A percentile compares a stretch with the other conserved stretches of the same genome.
Evolutionary conservation across 2,113 vertebrate genomes (phyloP).

Genomic region (Falcunculus frontatus): DNA sequence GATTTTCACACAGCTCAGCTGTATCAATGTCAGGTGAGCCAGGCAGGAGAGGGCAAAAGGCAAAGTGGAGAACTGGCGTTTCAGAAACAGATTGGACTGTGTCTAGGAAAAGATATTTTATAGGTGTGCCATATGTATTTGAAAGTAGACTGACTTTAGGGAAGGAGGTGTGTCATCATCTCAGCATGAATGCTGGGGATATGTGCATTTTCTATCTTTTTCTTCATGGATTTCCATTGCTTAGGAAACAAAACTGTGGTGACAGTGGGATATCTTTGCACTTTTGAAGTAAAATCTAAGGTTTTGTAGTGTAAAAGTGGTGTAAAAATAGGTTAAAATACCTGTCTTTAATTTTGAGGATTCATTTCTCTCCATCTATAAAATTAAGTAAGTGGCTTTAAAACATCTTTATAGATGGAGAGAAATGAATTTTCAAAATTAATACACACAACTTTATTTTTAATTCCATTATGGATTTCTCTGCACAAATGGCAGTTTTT

Average conservation of each 20-base stretch:
- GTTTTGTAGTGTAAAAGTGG: neutral
- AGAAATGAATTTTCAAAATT: neutral
- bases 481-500: neutral
- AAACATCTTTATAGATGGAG: neutral
- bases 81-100: neutral
- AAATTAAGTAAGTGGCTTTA: neutral
- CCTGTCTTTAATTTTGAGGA: neutral
- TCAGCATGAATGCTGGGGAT: neutral
- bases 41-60: neutral
- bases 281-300: neutral
- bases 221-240: neutral
- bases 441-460: neutral
- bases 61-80: neutral
- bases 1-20: neutral
- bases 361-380: neutral
- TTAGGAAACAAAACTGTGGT: neutral
- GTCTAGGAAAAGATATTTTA: neutral
- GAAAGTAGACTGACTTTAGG: neutral
- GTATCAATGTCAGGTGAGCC: neutral
- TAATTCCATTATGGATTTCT: neutral
- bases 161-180: rapidly evolving
- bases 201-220: neutral
- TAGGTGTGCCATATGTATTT: neutral
- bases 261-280: neutral
- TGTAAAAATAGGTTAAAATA: neutral